Conservation (phyloP, 2,797 vertebrate genomes). For the Synaphobranchus kaupii region DNA sequence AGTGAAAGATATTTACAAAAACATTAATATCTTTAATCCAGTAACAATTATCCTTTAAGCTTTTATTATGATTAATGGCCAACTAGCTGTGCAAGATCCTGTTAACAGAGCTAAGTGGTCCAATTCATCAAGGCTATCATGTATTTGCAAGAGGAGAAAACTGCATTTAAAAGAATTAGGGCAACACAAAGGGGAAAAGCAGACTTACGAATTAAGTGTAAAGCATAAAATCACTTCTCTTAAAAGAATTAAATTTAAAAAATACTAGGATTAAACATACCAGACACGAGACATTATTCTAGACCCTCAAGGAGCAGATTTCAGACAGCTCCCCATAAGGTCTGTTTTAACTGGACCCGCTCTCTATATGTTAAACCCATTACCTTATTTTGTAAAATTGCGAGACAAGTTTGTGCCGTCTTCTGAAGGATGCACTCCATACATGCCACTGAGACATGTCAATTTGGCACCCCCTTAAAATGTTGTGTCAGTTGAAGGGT, state of each 20-base stretch:
- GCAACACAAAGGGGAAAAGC: conserved; percentile 29
- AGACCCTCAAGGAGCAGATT: not conserved
- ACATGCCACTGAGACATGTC: not conserved
- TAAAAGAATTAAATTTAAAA: not conserved
- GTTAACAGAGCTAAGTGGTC: conserved; percentile 58
- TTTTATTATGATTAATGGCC: conserved; percentile 63
- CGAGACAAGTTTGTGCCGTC: not conserved
- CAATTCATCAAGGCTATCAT: conserved; percentile 60
- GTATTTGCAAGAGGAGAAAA: conserved; percentile 35
- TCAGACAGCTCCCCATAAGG: not conserved
- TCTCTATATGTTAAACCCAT: not conserved
- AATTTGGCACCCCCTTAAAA: conserved; percentile 17
- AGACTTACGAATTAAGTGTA: not conserved
- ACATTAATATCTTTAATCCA: conserved; percentile 63
- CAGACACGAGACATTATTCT: conserved; percentile 17
- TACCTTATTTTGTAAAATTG: not conserved
- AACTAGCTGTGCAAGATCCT: conserved; percentile 61
- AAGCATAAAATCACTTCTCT: not conserved
- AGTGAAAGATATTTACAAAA: conserved; percentile 58
- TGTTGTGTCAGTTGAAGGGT: not conserved
- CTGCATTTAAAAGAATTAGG: conserved; percentile 15
- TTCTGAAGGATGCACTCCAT: not conserved
- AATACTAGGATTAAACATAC: not conserved
- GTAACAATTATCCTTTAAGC: conserved; percentile 60
- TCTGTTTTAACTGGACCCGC: not conserved